Conservation (phyloP, 2,113 vertebrate genomes). For the Vanacampus margaritifer region DNA sequence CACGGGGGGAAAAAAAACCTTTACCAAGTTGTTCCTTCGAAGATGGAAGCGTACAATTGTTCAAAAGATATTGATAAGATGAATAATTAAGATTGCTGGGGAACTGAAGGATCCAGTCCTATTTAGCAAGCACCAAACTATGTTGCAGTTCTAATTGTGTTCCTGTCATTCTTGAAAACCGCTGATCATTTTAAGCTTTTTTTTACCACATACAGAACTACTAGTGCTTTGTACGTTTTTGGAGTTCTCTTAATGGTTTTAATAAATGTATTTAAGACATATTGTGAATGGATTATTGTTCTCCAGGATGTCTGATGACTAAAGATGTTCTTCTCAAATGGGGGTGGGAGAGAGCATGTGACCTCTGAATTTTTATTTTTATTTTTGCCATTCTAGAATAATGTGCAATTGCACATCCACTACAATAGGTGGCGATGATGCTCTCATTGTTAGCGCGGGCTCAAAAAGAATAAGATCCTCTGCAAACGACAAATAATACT, state of each 20-base stretch:
- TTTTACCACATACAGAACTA: background rate
- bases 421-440: too few species aligned
- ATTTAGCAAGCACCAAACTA: background rate
- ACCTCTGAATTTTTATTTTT: too few species aligned
- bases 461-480: too few species aligned
- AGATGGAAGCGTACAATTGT: background rate
- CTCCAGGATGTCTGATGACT: background rate
- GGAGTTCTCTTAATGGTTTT: background rate
- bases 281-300: constrained; percentile 2
- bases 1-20: background rate
- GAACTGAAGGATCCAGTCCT: background rate
- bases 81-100: background rate
- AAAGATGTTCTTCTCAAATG: too few species aligned
- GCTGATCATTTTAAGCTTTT: background rate
- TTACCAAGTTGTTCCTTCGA: background rate
- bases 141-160: background rate
- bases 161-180: background rate
- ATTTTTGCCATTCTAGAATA: too few species aligned
- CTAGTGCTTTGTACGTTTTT: background rate
- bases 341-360: too few species aligned
- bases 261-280: background rate
- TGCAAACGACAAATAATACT: too few species aligned
- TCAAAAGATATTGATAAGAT: background rate
- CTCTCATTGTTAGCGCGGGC: too few species aligned
- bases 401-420: too few species aligned